Conservation (phyloP, 2,888 invertebrate species). For the Coremacera marginata region DNA sequence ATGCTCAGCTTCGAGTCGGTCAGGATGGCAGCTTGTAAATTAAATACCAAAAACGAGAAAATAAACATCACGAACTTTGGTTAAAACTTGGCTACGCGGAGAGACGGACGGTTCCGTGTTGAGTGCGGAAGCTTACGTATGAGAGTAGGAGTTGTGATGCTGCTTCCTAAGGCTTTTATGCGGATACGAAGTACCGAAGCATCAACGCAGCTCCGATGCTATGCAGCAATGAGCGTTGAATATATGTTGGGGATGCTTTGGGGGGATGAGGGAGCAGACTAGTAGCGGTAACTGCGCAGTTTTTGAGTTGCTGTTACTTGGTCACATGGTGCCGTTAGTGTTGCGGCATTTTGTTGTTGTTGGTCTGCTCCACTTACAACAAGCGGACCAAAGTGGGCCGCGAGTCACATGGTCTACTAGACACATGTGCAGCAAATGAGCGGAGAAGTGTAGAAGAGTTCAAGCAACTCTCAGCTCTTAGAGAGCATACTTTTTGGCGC, state of each 20-base stretch:
- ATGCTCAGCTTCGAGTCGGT: constrained; percentile 13
- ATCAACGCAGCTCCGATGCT: constrained; percentile 33
- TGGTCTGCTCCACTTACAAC: constrained; percentile 48
- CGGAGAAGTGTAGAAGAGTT: neutral
- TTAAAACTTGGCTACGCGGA: neutral
- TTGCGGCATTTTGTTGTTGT: constrained; percentile 50
- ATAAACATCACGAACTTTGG: neutral
- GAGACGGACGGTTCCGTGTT: constrained; percentile 46
- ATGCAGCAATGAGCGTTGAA: constrained; percentile 9
- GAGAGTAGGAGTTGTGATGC: constrained; percentile 66
- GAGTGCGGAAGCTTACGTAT: constrained; percentile 56
- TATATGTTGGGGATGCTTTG: constrained; percentile 3
- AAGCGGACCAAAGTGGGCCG: neutral
- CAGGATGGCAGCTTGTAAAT: constrained; percentile 10
- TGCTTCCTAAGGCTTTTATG: constrained; percentile 65
- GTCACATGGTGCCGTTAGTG: constrained; percentile 29
- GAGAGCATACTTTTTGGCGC: constrained; percentile 41
- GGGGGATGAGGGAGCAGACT: too few relatives aligned
- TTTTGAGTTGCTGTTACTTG: constrained; percentile 2
- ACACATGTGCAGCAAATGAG: constrained; percentile 23
- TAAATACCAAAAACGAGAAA: neutral
- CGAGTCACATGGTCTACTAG: constrained; percentile 36
- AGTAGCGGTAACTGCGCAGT: constrained; percentile 37
- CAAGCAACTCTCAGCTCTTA: neutral
- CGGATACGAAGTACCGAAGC: constrained; percentile 47